These are phyloP conservation scores for Peromyscus maniculatus DNA, from an alignment of 2,113 vertebrate genomes.

Conservation along the genomic window DNA sequence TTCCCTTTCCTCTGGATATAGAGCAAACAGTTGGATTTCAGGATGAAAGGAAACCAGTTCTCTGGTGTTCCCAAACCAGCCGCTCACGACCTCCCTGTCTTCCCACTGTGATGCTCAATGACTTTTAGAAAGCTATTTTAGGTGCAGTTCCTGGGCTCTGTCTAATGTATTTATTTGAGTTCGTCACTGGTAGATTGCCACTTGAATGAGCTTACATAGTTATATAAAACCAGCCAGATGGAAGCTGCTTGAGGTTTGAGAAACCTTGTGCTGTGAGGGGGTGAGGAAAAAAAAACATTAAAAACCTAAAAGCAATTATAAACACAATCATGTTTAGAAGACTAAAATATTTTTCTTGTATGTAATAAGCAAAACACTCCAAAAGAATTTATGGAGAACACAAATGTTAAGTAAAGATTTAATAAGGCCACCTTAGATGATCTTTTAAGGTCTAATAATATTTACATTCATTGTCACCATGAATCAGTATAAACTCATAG, in stretches of 20 bases:
- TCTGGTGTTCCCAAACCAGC: slow-evolving; percentile 27
- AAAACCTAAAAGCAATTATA: slow-evolving; percentile 52
- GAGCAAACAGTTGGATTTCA: not conserved
- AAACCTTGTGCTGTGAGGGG: slow-evolving; percentile 46
- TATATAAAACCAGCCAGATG: slow-evolving; percentile 75
- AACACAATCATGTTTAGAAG: slow-evolving; percentile 56
- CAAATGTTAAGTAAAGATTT: slow-evolving; percentile 64
- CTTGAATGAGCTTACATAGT: slow-evolving; percentile 72
- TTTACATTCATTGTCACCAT: slow-evolving; percentile 40
- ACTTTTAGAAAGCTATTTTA: slow-evolving; percentile 83
- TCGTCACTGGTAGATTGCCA: slow-evolving; percentile 70
- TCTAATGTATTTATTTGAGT: slow-evolving; percentile 70
- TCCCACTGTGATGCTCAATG: slow-evolving; percentile 78
- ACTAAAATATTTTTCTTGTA: slow-evolving; percentile 43
- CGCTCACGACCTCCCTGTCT: slow-evolving; percentile 69
- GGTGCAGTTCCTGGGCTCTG: slow-evolving; percentile 70
- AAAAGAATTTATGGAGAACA: slow-evolving; percentile 42
- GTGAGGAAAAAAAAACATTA: not conserved
- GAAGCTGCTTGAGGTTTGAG: slow-evolving; percentile 66
- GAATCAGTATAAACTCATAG: slow-evolving; percentile 43
- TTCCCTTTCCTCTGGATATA: not conserved
- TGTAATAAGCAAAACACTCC: slow-evolving; percentile 57
- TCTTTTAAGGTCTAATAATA: slow-evolving; percentile 65
- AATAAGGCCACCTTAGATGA: slow-evolving; percentile 52
- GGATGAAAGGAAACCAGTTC: slow-evolving; percentile 59